Conservation (phyloP, 2,113 vertebrate species). For the Morphnarchus princeps region DNA sequence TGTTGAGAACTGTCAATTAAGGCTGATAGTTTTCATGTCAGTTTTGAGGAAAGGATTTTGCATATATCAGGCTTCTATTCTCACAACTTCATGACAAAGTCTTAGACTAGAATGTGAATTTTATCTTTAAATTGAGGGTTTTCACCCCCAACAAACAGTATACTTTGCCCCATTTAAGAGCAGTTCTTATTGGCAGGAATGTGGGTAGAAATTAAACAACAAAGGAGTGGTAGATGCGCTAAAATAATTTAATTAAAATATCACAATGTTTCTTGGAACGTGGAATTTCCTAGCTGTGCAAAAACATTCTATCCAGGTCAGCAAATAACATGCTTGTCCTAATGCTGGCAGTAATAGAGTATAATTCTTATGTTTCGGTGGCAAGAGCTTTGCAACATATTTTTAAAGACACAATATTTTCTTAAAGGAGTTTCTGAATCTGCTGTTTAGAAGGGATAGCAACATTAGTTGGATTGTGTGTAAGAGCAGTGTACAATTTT, state of each 20-base stretch:
- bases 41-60: neutral
- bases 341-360: neutral
- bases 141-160: neutral
- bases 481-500: neutral
- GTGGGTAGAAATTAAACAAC: neutral
- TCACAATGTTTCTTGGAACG: neutral
- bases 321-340: neutral
- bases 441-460: neutral
- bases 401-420: neutral
- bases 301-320: neutral
- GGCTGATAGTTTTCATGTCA: neutral
- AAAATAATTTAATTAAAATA: neutral
- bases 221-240: neutral
- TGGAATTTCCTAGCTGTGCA: neutral
- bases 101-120: neutral
- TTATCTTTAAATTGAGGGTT: neutral
- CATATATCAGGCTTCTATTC: neutral
- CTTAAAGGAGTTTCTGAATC: neutral
- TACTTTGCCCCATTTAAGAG: neutral
- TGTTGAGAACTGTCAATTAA: neutral
- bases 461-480: neutral
- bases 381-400: neutral
- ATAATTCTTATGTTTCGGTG: neutral
- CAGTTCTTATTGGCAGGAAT: neutral
- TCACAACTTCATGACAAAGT: neutral